A percentile compares a stretch with the other conserved stretches of the same genome.
These are phyloP conservation scores for Auanema sp. DNA, from an alignment of 2,888 invertebrate species.

Conservation along the genomic window DNA sequence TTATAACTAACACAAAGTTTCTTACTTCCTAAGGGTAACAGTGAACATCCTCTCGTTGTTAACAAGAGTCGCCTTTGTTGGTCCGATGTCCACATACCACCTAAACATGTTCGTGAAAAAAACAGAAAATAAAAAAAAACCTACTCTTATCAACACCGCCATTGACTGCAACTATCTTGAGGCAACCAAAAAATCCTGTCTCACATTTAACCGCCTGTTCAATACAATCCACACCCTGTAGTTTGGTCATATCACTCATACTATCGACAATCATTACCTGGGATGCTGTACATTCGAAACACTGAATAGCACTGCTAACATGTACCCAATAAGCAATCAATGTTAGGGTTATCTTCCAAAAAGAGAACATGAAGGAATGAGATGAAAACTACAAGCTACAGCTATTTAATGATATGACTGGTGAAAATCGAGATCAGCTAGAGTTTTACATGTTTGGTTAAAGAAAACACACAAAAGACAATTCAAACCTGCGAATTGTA, in stretches of 20 bases:
- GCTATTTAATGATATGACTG: too few species aligned
- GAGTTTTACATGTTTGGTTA: too few species aligned
- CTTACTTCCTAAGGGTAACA: slow-evolving; percentile 54
- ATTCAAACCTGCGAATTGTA: too few species aligned
- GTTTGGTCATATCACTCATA: not conserved
- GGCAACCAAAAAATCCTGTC: slow-evolving; percentile 49
- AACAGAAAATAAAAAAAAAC: slow-evolving; percentile 6
- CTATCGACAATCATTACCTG: slow-evolving; percentile 22
- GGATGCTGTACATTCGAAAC: slow-evolving; percentile 42
- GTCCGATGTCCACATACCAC: slow-evolving; percentile 58
- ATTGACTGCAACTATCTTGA: slow-evolving; percentile 40
- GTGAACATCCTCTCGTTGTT: slow-evolving; percentile 57
- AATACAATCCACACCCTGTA: slow-evolving; percentile 31
- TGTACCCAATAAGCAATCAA: not conserved
- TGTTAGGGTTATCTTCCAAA: too few species aligned
- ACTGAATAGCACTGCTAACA: slow-evolving; percentile 15
- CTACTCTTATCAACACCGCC: slow-evolving; percentile 49
- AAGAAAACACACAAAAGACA: too few species aligned
- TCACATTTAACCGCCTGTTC: slow-evolving; percentile 39
- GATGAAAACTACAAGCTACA: too few species aligned
- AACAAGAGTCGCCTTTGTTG: slow-evolving; percentile 53
- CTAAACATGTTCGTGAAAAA: slow-evolving; percentile 35
- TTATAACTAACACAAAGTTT: not conserved
- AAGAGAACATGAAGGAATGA: too few species aligned
- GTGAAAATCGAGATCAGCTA: too few species aligned